Evolutionary conservation across 2,888 invertebrate species (phyloP), one percentile per base, ranked within the genome.

Genomic region (Ditula angustiorana): DNA sequence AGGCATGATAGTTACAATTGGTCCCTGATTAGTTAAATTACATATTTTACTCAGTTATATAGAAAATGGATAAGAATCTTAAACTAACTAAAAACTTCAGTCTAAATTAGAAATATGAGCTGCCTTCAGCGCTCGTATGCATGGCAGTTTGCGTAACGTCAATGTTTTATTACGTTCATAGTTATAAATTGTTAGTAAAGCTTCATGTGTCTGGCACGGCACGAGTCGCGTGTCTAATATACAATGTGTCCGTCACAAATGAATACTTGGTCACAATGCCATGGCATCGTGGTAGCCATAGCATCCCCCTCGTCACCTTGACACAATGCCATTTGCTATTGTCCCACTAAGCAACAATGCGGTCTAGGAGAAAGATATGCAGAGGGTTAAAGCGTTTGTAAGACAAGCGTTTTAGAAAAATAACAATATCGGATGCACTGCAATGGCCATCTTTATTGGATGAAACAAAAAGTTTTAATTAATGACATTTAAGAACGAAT

Each of bases 301-400:
- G 37, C 61, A 61, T 56, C 55, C 63, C 61, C 30, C 13, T 35
- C 37, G 23, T 23, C 46, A 41, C 63, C 63, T 58, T 63, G 58
- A 58, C 63, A 63, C 58, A 50, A 44, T 63, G 58, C 58, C 57
- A 41, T 52, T 63, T 53, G 52, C 44, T 30, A 58, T 58, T 58
- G 58, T 63, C 37, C 56, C 24, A 56, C 60, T 60, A 16, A 23
- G 16, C 16, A 53, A 52, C 61, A 53, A 61, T 61, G n/a, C 26
- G 21, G 11, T 53, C 30, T 58, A 10, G 28, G 33, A 26, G 41
- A 53, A 53, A 33, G 23, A 53, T 35, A 41, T 41, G 50, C 26
- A 19, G 37, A 60, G 61, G 60, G 52, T 52, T 52, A 21, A 10
- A 49, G 11, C 21, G 21, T 46, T 23, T 11, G 47, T 19, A 13